Conservation (phyloP, 30 jellyfish, hydroid and myxozoan species). For the Aurelia aurita complex sp. Pacific region DNA sequence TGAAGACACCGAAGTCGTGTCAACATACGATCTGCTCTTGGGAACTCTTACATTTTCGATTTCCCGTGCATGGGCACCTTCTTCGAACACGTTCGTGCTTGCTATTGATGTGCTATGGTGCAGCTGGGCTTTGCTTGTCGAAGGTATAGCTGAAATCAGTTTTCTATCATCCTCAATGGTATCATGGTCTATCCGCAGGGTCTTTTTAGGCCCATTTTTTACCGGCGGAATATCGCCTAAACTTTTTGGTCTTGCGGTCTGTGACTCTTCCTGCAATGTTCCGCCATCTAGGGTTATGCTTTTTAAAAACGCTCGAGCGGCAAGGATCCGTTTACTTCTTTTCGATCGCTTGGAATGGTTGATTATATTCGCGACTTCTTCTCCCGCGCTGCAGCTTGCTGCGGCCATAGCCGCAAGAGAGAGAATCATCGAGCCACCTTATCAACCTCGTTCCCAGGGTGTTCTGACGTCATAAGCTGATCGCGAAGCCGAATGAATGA, state of each 20-base stretch:
- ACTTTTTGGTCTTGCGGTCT: not conserved
- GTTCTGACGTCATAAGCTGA: no score
- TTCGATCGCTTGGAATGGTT: slow-evolving; percentile 31
- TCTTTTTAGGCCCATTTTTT: not conserved
- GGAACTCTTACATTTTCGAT: not conserved
- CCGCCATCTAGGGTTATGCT: slow-evolving; percentile 46
- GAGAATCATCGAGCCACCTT: slow-evolving; percentile 17
- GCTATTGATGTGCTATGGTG: slow-evolving; percentile 64
- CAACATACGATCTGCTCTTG: slow-evolving; percentile 46
- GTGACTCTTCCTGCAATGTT: not conserved
- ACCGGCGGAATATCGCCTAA: not conserved
- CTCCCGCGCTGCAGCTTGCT: slow-evolving; percentile 31
- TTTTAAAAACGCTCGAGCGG: slow-evolving; percentile 62
- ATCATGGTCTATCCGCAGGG: not conserved
- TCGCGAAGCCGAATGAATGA: no score
- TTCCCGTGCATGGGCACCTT: not conserved
- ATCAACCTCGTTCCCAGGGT: no score
- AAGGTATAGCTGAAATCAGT: slow-evolving; percentile 45
- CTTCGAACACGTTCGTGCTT: slow-evolving; percentile 34
- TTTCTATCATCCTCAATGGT: slow-evolving; percentile 34
- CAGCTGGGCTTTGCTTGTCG: slow-evolving; percentile 18
- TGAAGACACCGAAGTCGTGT: not conserved
- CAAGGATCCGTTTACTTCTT: slow-evolving; percentile 44
- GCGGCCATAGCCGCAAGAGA: slow-evolving; percentile 51
- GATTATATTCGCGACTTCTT: not conserved